Conservation (phyloP, 2,888 invertebrate genomes). For the Cecidostiba fungosa region DNA sequence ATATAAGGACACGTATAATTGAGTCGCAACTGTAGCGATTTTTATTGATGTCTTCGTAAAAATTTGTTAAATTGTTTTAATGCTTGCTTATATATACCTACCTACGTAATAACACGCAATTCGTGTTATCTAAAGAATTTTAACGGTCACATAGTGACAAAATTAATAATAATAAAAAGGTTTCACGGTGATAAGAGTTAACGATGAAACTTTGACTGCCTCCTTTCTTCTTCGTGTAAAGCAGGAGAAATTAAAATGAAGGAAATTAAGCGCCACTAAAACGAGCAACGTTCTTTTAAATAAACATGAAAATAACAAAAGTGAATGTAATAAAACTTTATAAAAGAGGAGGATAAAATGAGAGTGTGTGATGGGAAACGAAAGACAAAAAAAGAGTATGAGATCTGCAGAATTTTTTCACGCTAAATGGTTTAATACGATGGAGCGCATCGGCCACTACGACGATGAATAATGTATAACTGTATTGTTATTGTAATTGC, state of each 20-base stretch:
- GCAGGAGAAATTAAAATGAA: conserved; percentile 5
- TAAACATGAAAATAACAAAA: conserved; percentile 13
- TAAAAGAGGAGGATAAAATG: neutral
- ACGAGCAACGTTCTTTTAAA: conserved; percentile 19
- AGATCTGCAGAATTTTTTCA: conserved; percentile 64
- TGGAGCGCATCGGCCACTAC: conserved; percentile 59
- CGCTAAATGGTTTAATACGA: conserved; percentile 68
- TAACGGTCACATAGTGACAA: conserved; percentile 20
- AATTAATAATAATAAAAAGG: conserved; percentile 14
- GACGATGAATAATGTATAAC: conserved; percentile 65
- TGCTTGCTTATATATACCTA: conserved; percentile 20
- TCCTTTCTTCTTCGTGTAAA: conserved; percentile 34
- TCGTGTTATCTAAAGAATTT: conserved; percentile 34
- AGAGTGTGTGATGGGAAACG: conserved; percentile 35
- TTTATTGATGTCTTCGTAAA: conserved; percentile 32
- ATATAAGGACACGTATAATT: conserved; percentile 39
- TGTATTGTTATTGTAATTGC: conserved; percentile 74
- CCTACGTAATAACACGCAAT: conserved; percentile 11
- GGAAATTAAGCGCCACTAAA: neutral
- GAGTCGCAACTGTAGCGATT: neutral
- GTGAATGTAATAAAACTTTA: conserved; percentile 4
- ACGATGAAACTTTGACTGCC: conserved; percentile 43
- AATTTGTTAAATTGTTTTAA: conserved; percentile 40
- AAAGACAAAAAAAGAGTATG: conserved; percentile 13
- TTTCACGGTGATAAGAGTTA: conserved; percentile 7